These are phyloP conservation scores for Stichopus horrens DNA, from an alignment of 53 echinoderm and acorn worm species.

Conservation along the genomic window DNA sequence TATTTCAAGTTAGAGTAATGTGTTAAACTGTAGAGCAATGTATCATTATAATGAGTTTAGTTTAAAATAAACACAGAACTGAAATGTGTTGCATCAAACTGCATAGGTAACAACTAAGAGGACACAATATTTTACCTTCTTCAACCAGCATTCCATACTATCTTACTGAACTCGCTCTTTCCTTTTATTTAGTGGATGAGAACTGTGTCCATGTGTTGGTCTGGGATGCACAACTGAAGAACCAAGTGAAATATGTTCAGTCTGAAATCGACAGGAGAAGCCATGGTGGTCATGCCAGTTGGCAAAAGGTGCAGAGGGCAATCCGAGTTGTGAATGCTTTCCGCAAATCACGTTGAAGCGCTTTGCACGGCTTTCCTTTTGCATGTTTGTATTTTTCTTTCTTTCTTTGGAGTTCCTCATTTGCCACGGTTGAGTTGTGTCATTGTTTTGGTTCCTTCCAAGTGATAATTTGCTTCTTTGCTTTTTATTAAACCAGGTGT, in stretches of 20 bases:
- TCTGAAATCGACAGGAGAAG: slow-evolving; percentile 65
- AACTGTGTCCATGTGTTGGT: slow-evolving; percentile 81
- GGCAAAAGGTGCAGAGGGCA: slow-evolving; percentile 83
- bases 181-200: slow-evolving; percentile 42
- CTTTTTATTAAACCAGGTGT: not conserved
- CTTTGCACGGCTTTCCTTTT: not conserved
- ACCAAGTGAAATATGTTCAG: slow-evolving; percentile 69
- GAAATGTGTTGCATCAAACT: too few relatives aligned
- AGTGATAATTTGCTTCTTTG: not conserved
- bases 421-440: not conserved
- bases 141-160: too few relatives aligned
- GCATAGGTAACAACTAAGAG: too few relatives aligned
- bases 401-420: not conserved
- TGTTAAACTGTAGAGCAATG: too few relatives aligned
- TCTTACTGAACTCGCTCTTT: not conserved
- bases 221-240: slow-evolving; percentile 86
- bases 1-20: too few relatives aligned
- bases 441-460: not conserved
- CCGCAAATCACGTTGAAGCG: slow-evolving; percentile 44
- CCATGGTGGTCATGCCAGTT: slow-evolving; percentile 50
- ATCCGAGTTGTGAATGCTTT: slow-evolving; percentile 60
- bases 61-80: too few relatives aligned
- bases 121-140: too few relatives aligned
- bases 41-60: too few relatives aligned
- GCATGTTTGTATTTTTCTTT: slow-evolving; percentile 22